phyloP scores from a whole-genome alignment of 2,113 vertebrate genomes.

The Nibea albiflora region DNA sequence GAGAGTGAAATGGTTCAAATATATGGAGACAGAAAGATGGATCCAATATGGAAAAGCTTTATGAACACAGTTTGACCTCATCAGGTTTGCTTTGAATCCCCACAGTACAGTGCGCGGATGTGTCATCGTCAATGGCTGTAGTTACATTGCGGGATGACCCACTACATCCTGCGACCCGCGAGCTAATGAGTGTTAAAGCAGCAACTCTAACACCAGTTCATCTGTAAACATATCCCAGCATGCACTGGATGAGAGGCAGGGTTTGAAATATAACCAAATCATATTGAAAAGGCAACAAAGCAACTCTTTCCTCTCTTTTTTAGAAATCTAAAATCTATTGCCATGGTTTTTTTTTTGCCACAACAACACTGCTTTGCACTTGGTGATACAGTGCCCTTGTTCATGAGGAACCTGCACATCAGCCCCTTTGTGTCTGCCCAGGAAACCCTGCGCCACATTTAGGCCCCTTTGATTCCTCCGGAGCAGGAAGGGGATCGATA shows the following conservation, averaged over 20 bases:
- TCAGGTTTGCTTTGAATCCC: background rate
- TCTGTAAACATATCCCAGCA: background rate
- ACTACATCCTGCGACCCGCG: background rate
- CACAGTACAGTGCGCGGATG: background rate
- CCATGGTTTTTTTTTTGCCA: background rate
- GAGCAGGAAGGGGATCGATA: slow-evolving; percentile 79
- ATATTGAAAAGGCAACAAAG: background rate
- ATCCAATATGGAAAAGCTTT: background rate
- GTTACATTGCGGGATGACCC: background rate
- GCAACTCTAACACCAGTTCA: background rate
- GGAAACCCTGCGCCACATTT: slow-evolving; percentile 71
- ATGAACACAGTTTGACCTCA: background rate
- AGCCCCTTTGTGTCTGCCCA: slow-evolving; percentile 54
- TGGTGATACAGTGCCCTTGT: background rate
- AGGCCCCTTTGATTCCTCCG: slow-evolving; percentile 63
- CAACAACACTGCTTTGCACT: background rate
- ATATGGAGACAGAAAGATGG: background rate
- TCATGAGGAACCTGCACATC: slow-evolving; percentile 29
- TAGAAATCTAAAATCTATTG: background rate
- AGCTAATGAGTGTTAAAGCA: background rate
- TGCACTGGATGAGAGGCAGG: background rate
- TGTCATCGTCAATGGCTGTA: background rate
- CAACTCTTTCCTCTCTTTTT: background rate
- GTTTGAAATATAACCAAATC: background rate
- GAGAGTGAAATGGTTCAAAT: background rate